Conservation (phyloP, 35 echinoderm and acorn worm genomes). For the Hemicentrotus pulcherrimus region DNA sequence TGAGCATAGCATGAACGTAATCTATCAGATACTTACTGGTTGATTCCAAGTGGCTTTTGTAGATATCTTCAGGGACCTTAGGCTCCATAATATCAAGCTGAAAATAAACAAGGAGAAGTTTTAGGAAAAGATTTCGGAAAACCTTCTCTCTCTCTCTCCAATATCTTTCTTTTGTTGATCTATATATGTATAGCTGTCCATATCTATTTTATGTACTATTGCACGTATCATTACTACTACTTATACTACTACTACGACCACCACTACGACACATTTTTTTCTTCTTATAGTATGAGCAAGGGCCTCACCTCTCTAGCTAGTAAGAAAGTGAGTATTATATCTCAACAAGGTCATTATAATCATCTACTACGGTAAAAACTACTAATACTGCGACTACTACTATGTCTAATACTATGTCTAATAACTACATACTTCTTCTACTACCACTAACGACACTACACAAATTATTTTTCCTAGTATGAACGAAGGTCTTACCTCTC, state of each 20-base stretch:
- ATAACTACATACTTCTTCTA: slow-evolving; percentile 4
- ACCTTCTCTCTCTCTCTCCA: neutral
- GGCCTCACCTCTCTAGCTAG: slow-evolving; percentile 74
- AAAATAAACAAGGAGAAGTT: neutral
- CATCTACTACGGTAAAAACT: slow-evolving; percentile 51
- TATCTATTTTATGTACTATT: neutral
- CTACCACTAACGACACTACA: slow-evolving; percentile 23
- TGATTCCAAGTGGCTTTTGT: slow-evolving; percentile 95
- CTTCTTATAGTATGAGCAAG: neutral
- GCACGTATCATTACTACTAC: neutral
- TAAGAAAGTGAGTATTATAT: slow-evolving; percentile 93
- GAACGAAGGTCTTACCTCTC: slow-evolving; percentile 63
- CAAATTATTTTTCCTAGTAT: neutral
- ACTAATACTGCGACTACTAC: neutral
- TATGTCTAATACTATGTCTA: neutral
- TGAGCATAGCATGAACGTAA: too few species aligned
- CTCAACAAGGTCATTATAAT: slow-evolving; percentile 88
- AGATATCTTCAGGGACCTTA: slow-evolving; percentile 98
- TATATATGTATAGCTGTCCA: too few species aligned
- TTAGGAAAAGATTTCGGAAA: neutral
- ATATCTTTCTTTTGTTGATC: neutral
- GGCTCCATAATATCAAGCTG: slow-evolving; percentile 99
- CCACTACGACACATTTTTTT: too few species aligned
- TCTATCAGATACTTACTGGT: slow-evolving; percentile 63
- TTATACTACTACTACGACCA: slow-evolving; percentile 4